These are phyloP conservation scores for Sciurus niger DNA, from an alignment of 2,113 vertebrate genomes.

Conservation along the genomic window DNA sequence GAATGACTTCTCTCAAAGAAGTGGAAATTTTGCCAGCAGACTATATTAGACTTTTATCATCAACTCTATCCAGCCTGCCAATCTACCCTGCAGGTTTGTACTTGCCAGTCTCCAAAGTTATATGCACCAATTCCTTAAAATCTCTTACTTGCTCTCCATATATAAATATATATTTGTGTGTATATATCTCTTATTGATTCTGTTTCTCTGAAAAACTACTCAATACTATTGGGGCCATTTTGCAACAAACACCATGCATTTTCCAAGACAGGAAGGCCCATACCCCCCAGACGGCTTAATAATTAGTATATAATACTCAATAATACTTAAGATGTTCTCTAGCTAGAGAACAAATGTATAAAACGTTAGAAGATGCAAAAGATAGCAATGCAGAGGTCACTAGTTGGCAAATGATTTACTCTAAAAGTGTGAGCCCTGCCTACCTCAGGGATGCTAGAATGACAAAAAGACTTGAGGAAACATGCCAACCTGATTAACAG, in stretches of 20 bases:
- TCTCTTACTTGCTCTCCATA: not conserved
- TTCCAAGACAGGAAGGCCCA: not conserved
- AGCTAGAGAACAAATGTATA: not conserved
- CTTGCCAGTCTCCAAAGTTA: not conserved
- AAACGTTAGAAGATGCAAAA: not conserved
- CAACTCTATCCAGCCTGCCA: not conserved
- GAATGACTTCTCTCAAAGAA: not conserved
- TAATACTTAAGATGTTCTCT: not conserved
- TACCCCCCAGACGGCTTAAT: constrained; percentile 4
- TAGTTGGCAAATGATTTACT: not conserved
- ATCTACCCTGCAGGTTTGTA: not conserved
- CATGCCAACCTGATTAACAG: not conserved
- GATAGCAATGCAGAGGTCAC: not conserved
- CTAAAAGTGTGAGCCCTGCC: not conserved
- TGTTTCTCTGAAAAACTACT: too few species aligned
- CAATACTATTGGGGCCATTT: not conserved
- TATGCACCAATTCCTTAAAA: not conserved
- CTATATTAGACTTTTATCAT: not conserved
- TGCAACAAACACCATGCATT: not conserved
- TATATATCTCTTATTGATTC: too few species aligned
- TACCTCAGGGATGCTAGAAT: not conserved
- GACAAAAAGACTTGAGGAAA: not conserved
- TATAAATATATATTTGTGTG: too few species aligned
- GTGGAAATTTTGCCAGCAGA: not conserved
- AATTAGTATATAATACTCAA: not conserved